Base-by-base conservation (phyloP, 2,888 invertebrate species). In the Chrysodeixis includens region DNA sequence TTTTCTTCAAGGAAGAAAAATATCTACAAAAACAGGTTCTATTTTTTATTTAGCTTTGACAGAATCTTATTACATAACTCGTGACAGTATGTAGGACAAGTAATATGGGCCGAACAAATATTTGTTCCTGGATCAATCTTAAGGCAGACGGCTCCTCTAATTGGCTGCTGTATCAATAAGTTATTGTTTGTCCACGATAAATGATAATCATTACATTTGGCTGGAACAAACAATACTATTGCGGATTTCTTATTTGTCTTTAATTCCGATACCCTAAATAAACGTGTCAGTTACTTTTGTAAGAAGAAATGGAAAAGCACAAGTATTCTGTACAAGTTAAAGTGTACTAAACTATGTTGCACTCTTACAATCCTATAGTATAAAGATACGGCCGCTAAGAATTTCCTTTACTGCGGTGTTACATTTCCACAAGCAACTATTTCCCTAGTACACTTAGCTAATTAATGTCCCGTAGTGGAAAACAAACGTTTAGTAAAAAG, bases 101-200 rank as follows among this genome's bases (percentile, higher is more conserved):
- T 49, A 49, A 20, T 20, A 18, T 9, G 18, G 20, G 9, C 18
- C 20, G 10, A 20, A 49, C 46, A 49, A 49, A 49, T 49, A 49
- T 49, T 49, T 20, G 46, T 49, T 49, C 46, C 46, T 3, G 46
- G 46, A 49, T 49, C 46, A 49, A 49, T 49, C 18, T 20, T 20
- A 20, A 18, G 18, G 18, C 46, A 20, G 20, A 20, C 18, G 20
- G 10, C 46, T 49, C 3, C 20, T 49, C 46, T 49, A 49, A 49
- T 49, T 49, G 46, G 46, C 5, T 20, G 20, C 18, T 49, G 46
- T 49, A 20, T 20, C 18, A 49, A 49, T 49, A 49, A 9, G 2
- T 12, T 49, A 20, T 49, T 49, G 46, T 46, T 46, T 46, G 20
- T 49, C 20, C 10, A 8, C 10, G 20, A 49, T 49, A 18, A 49